Evolutionary conservation across 2,113 vertebrate species (phyloP).

Genomic region (Cnemophilus loriae): DNA sequence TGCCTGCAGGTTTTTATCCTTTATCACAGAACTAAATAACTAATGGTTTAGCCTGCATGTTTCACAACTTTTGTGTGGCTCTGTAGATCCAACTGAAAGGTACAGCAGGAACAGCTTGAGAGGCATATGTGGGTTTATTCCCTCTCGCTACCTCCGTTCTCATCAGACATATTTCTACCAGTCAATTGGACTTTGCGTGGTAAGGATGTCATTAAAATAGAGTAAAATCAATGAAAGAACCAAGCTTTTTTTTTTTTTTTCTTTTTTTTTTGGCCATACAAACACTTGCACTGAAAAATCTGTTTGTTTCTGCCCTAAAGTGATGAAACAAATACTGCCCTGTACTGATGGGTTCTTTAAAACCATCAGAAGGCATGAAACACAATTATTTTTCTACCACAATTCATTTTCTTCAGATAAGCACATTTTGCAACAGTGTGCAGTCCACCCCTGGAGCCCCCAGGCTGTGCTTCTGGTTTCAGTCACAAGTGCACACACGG

Average conservation of each 20-base stretch:
- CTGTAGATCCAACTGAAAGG: background rate
- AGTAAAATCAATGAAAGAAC: background rate
- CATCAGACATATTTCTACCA: background rate
- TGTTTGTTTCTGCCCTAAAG: rapidly evolving
- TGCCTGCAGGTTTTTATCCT: background rate
- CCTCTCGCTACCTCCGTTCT: background rate
- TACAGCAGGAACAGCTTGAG: slow-evolving; percentile 21
- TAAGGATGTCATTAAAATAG: background rate
- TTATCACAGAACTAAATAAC: background rate
- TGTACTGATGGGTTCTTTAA: background rate
- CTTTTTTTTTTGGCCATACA: background rate
- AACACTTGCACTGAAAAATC: background rate
- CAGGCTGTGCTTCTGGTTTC: background rate
- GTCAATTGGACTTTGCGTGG: background rate
- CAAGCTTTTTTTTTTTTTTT: background rate
- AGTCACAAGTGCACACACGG: rapidly evolving
- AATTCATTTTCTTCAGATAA: background rate
- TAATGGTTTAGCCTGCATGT: background rate
- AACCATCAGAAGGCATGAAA: background rate
- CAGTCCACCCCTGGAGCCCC: background rate
- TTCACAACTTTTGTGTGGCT: background rate
- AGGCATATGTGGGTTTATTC: slow-evolving; percentile 38
- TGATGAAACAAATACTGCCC: background rate
- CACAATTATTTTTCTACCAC: background rate
- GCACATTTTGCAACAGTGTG: background rate